Base-by-base conservation (phyloP, 1,140 invertebrate species). In the Pristionchus pacificus region DNA sequence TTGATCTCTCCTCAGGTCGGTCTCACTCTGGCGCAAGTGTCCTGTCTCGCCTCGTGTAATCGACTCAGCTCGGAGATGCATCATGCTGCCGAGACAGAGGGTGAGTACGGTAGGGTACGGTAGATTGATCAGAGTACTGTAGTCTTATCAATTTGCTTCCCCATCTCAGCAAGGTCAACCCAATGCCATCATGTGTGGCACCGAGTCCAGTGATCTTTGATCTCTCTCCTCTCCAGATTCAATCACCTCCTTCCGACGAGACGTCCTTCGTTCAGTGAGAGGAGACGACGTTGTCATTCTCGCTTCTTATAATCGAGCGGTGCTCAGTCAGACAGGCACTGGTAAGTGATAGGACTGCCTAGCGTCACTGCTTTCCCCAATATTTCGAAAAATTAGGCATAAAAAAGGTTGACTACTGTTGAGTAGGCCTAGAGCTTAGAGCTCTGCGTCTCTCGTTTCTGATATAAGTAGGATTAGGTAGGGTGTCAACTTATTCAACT, bases 251-350 rank as follows among this genome's bases (percentile, higher is more conserved):
- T 66, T 77, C 61, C 60, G 74, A 19, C 31, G 65, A 14, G 57
- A 75, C 13, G 25, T 74, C n/a, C 49, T 71, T 25, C 57, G 55
- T 25, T 76, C 75, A 25, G 75, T 76, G 2, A 65, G 24, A 31
- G 61, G 63, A 32, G 78, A 79, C 15, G 66, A 76, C 30, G 24
- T 62, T 15, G 70, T 85, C 30, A 63, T 85, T 10, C 79, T 84
- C 0, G 71, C 78, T 6, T 80, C 80, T n/a, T 85, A 85, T 74
- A 81, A 84, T 57, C 74, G 85, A 14, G 68, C 68, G 60, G 70
- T 74, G 29, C 70, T 85, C 0, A 71, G 73, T 1, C 85, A 85
- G 74, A 84, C 84, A 0, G 76, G 76, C 38, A 68, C 79, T 65
- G 84, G 65, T 55, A 64, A 15, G 19, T 19, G n/a, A n/a, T n/a